Base-by-base conservation (phyloP, 2,797 vertebrate species). In the Catostomus latipinnis region DNA sequence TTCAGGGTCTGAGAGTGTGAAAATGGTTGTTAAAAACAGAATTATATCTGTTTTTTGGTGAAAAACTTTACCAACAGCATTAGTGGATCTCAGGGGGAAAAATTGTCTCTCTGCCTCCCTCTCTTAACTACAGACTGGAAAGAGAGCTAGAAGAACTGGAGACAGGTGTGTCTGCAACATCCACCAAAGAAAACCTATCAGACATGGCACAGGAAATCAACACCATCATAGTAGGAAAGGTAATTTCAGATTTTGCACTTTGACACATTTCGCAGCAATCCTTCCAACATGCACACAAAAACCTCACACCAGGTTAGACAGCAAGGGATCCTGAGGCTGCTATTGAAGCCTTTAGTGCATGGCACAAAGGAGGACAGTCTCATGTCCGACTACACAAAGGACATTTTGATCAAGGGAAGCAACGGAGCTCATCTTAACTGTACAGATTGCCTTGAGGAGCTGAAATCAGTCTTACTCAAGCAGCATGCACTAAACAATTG, bases 61-160 rank as follows among this genome's bases (percentile, higher is more conserved):
- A 34, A 34, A 34, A 34, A 34, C 34, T 34, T 34, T 34, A 34
- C 34, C 34, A 34, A 34, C 34, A 34, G 34, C 34, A 34, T 34
- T 34, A 34, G 3, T 34, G 34, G 34, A 34, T 34, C 34, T 34
- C 34, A 34, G 34, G 34, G 34, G 34, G 2, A 34, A 34, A 34
- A 34, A 34, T 22, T 34, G 34, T 8, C 22, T 50, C 1, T 58
- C 49, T n/a, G 14, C 76, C n/a, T 76, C 56, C 34, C 56, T 70
- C 50, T 50, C 50, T 85, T 8, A 43, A 58, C 66, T 83, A 0
- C 87, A 98, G 96, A 88, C 81, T 98, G 87, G 96, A 98, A 86
- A 92, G 91, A 87, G 96, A 98, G 85, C 89, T 98, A 13, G 88
- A 95, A 22, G 84, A 74, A 0, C 87, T 96, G 86, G 95, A 96